Conservation (phyloP, 2,113 vertebrate species). For the Leptocoma aspasia region DNA sequence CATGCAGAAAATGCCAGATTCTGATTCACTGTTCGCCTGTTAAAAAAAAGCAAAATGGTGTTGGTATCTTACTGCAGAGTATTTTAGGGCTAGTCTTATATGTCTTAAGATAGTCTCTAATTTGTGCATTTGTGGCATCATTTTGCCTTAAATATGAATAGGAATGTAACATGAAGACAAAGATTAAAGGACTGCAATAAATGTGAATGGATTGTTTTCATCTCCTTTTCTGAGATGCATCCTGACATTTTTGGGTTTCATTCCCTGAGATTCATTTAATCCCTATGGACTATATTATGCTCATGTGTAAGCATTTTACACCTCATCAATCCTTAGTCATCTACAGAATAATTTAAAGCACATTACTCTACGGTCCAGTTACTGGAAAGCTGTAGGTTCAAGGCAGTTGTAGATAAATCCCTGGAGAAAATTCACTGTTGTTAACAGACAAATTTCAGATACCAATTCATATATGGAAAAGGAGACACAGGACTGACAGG, state of each 20-base stretch:
- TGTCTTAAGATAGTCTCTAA: neutral
- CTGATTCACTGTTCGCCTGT: constrained; percentile 92
- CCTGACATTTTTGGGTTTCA: neutral
- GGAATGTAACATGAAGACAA: neutral
- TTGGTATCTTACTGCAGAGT: neutral
- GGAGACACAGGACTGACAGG: neutral
- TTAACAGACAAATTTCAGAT: neutral
- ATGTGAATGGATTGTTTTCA: neutral
- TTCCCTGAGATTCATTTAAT: neutral
- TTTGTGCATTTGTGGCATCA: neutral
- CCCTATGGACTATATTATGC: neutral
- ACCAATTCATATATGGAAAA: neutral
- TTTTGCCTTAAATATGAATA: neutral
- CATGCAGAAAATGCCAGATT: constrained; percentile 95
- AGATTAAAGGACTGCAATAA: neutral
- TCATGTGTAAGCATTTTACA: neutral
- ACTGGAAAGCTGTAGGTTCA: neutral
- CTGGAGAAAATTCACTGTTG: neutral
- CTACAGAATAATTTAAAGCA: neutral
- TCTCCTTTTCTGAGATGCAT: neutral
- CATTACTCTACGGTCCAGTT: neutral
- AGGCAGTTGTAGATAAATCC: neutral
- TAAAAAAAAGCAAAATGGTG: neutral
- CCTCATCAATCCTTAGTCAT: neutral
- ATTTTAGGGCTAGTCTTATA: neutral